Base-by-base conservation (phyloP, 2,113 vertebrate genomes). In the Passerina amoena region DNA sequence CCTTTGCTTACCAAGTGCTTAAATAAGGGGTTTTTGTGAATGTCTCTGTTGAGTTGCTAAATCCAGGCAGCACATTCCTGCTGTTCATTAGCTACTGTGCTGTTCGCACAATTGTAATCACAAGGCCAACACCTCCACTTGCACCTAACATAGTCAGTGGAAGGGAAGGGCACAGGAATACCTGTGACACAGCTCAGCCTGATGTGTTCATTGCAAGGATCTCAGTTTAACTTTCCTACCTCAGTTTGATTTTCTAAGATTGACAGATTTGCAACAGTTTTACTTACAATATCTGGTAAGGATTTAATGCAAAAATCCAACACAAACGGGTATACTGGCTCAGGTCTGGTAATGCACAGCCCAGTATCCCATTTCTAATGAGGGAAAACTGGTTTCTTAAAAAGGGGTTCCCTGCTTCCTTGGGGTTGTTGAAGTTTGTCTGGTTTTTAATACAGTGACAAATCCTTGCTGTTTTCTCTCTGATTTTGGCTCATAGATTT, bases 261-360 rank as follows among this genome's bases (percentile, higher is more conserved):
- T 38, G 16, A 23, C n/a, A 50, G 21, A 35, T 90, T 82, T 63
- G 57, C 53, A 90, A 48, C 10, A 10, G 25, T 79, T 91, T 85
- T 50, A 40, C 9, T 68, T 86, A 2, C 0, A 64, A 11, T 6
- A 15, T 48, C 47, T 61, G 24, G 6, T 70, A 45, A 77, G 38
- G 30, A 35, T 19, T 82, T 2, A 68, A 31, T 61, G 37, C 12
- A 42, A 38, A 48, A 63, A 69, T 65, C 60, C 30, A 33, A 30
- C 0, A 0, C 4, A 44, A 6, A 9, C 1, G 10, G 19, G 3
- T 79, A 12, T 79, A 21, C 6, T 5, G 6, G 25, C 18, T 80
- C 14, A 20, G 38, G 25, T 23, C 27, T 47, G 14, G n/a, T 85
- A 48, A 30, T 14, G 33, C 14, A 13, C 47, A 77, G 37, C 44